Conservation (phyloP, 2,113 vertebrate species). For the Lepus americanus region DNA sequence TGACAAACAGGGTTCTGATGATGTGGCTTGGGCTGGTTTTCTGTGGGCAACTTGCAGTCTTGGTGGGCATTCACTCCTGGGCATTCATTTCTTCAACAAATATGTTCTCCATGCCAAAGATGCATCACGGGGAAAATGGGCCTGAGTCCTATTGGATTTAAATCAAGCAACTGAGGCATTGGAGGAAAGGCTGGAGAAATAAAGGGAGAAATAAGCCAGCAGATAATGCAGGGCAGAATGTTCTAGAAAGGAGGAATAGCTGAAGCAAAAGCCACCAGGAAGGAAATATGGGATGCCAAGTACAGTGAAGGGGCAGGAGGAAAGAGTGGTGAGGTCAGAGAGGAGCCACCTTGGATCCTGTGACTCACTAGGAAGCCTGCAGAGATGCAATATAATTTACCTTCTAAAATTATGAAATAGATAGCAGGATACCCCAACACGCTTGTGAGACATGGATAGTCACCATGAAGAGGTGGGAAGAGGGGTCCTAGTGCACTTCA, state of each 20-base stretch:
- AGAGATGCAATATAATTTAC: neutral
- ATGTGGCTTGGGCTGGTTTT: neutral
- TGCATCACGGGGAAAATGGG: neutral
- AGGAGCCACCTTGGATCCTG: accelerated
- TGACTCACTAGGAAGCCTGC: neutral
- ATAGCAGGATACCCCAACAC: neutral
- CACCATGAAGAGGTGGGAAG: neutral
- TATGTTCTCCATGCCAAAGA: neutral
- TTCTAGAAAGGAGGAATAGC: neutral
- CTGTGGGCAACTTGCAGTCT: neutral
- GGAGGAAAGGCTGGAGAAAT: neutral
- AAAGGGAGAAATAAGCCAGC: too few relatives aligned
- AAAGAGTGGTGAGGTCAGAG: neutral
- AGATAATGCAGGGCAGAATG: neutral
- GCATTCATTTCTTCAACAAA: neutral
- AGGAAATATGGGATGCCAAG: neutral
- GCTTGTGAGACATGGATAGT: neutral
- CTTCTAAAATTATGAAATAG: slow-evolving; percentile 3
- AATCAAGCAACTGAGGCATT: neutral
- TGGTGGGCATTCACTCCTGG: neutral
- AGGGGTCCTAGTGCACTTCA: neutral
- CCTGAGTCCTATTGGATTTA: neutral
- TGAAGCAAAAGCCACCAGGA: neutral
- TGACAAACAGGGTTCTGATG: neutral
- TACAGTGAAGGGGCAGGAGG: neutral